Evolutionary conservation across 2,888 invertebrate species (phyloP).

Genomic region (Deilephila elpenor): DNA sequence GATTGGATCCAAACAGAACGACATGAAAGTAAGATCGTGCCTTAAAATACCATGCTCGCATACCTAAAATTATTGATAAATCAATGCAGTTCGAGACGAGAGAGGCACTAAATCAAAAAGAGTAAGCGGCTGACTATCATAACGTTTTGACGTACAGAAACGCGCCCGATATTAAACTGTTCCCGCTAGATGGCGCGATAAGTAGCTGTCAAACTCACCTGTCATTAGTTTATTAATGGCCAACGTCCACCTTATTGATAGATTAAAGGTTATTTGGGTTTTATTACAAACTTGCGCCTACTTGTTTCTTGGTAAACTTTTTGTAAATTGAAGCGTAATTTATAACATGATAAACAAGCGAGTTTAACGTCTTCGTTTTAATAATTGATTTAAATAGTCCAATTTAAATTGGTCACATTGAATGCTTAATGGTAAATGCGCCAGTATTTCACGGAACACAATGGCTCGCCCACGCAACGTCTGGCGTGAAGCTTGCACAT

Average conservation of each 20-base stretch:
- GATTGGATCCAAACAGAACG: slow-evolving; percentile 76
- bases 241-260: slow-evolving; percentile 66
- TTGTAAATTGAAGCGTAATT: background rate
- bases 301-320: slow-evolving; percentile 36
- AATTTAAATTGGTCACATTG: slow-evolving; percentile 65
- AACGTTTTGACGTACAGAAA: slow-evolving; percentile 80
- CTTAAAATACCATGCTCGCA: slow-evolving; percentile 78
- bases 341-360: background rate
- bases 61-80: slow-evolving; percentile 82
- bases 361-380: slow-evolving; percentile 6
- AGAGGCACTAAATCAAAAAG: slow-evolving; percentile 81
- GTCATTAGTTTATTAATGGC: slow-evolving; percentile 82
- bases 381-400: slow-evolving; percentile 54
- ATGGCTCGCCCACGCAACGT: slow-evolving; percentile 79
- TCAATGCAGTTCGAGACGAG: slow-evolving; percentile 78
- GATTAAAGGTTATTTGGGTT: slow-evolving; percentile 69
- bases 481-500: slow-evolving; percentile 68
- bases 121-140: slow-evolving; percentile 72
- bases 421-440: slow-evolving; percentile 65
- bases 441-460: slow-evolving; percentile 71
- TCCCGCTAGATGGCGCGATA: slow-evolving; percentile 82
- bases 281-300: slow-evolving; percentile 57
- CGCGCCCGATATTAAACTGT: slow-evolving; percentile 78
- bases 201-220: slow-evolving; percentile 78
- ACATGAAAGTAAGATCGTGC: slow-evolving; percentile 82